Base-by-base conservation (phyloP, 1,140 invertebrate genomes). In the Harlomillsia oculata region DNA sequence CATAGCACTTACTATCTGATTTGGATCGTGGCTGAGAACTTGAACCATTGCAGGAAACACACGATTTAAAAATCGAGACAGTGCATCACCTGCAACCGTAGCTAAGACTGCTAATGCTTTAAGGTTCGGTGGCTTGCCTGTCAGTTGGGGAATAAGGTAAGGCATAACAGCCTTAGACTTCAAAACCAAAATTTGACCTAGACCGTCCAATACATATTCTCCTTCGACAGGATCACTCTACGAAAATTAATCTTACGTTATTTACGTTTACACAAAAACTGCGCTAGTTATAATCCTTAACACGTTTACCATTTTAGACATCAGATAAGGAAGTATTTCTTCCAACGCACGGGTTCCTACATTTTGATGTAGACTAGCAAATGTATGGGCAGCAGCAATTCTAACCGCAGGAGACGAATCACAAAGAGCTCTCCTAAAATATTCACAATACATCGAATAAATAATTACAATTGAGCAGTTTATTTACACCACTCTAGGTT, bases 101-200 rank as follows among this genome's bases (percentile, higher is more conserved):
- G 91, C 89, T 44, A 97, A 74, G 65, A 92, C 86, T 4, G 91
- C 90, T 16, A 97, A 72, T 4, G 93, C 93, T 74, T 90, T 62
- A 2, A 90, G 94, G 73, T 97, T 96, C 14, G 79, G 78, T 16
- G 83, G 80, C 29, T 73, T 69, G 21, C 82, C 80, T 3, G 88
- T 96, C 60, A 97, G 74, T 74, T 97, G 92, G 14, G 95, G 95
- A 41, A 99, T 85, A 40, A 98, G 75, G 72, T 97, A 97, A 2
- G 94, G 94, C 55, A 99, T 72, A 26, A 98, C 91, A 0, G 93
- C 92, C 62, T 89, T 77, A 8, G 91, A 93, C 75, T 96, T 97
- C 34, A 97, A 90, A 13, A 88, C 83, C 89, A 98, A 96, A 5
- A 97, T 87, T 80, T 97, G 93, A 53, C 89, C 80, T 50, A 98